A percentile compares a stretch with the other conserved stretches of the same genome.
Evolutionary conservation across 2,113 vertebrate species (phyloP).

Genomic region (Marmota monax): DNA sequence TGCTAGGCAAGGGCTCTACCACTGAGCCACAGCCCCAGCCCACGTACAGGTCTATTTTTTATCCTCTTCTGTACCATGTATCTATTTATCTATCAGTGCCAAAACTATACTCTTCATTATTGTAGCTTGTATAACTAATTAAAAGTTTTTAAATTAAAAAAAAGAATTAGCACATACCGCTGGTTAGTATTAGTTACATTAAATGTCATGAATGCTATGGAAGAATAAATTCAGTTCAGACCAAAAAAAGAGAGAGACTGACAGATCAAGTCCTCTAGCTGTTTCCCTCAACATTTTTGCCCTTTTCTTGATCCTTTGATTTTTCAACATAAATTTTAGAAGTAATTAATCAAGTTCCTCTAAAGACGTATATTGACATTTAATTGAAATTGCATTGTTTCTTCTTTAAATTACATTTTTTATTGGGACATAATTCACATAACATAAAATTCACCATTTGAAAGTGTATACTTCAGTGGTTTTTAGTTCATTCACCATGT

Average conservation of each 20-base stretch:
- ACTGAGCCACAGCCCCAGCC: no score
- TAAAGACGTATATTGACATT: neutral
- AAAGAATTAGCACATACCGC: neutral
- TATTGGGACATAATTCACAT: neutral
- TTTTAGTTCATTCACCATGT: neutral
- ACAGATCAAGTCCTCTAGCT: neutral
- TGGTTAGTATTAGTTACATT: neutral
- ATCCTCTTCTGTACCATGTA: neutral
- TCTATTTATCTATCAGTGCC: neutral
- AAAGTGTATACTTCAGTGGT: neutral
- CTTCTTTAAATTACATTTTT: neutral
- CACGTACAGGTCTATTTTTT: neutral
- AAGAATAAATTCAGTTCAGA: neutral
- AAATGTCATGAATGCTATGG: neutral
- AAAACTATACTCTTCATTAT: neutral
- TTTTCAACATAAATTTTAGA: constrained; percentile 16
- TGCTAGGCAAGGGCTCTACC: no score
- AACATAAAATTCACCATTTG: neutral
- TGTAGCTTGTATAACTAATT: neutral
- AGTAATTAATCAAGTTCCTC: neutral
- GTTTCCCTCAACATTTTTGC: neutral
- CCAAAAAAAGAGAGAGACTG: neutral
- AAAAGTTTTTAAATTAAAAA: no score
- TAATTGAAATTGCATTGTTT: neutral
- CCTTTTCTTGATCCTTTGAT: neutral